phyloP scores from a whole-genome alignment of 2,888 invertebrate genomes.

The Drepanosiphum platanoidis region DNA sequence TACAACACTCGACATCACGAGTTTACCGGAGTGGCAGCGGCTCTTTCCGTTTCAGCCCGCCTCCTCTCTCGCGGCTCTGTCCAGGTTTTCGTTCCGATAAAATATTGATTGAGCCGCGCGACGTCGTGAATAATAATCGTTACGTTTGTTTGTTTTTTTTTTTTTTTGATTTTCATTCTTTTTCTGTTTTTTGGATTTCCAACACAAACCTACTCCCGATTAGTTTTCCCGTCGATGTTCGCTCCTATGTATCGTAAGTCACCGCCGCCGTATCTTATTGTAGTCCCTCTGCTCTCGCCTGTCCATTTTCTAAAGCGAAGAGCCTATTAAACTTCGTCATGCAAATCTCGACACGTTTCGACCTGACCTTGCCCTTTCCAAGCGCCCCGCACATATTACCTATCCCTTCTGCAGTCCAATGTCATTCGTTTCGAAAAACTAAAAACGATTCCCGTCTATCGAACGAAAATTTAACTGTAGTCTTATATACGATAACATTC shows the following conservation, averaged over 20 bases:
- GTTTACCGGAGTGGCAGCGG: neutral
- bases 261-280: neutral
- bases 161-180: too few species aligned
- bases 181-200: neutral
- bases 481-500: too few species aligned
- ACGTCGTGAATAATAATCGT: constrained; percentile 12
- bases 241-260: neutral
- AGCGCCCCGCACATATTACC: neutral
- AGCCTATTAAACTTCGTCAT: neutral
- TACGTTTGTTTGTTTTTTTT: too few species aligned
- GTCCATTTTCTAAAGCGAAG: neutral
- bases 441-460: too few species aligned
- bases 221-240: neutral
- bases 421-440: too few species aligned
- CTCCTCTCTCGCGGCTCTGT: too few species aligned
- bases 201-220: neutral
- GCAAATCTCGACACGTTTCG: constrained; percentile 32
- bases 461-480: too few species aligned
- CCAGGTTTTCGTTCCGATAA: neutral
- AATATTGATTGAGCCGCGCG: constrained; percentile 12
- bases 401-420: neutral
- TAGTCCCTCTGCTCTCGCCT: neutral
- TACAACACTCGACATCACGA: constrained; percentile 28
- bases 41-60: neutral
- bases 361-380: neutral